A percentile compares a stretch with the other conserved stretches of the same genome.
These are phyloP conservation scores for Neosilurus hyrtlii DNA, from an alignment of 2,797 vertebrate species.

Conservation along the genomic window DNA sequence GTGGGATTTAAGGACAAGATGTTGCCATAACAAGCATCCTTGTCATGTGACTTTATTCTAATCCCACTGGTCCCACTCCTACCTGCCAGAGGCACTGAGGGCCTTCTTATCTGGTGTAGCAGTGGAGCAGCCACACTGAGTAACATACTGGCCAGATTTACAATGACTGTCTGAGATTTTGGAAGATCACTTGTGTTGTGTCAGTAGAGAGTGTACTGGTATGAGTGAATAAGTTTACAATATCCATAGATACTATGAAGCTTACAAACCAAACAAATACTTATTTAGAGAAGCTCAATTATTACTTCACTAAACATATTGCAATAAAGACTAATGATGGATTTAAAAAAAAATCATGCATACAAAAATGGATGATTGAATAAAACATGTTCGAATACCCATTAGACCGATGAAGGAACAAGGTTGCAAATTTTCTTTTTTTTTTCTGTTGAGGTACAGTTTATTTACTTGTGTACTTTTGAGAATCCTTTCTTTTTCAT, in stretches of 20 bases:
- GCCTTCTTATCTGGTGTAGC: slow-evolving; percentile 9
- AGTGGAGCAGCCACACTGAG: slow-evolving; percentile 17
- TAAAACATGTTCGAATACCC: background rate
- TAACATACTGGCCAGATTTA: slow-evolving; percentile 3
- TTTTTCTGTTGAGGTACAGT: background rate
- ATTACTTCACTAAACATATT: background rate
- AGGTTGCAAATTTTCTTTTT: background rate
- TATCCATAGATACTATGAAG: background rate
- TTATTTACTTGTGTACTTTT: background rate
- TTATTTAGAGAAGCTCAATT: background rate
- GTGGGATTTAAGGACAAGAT: slow-evolving; percentile 33
- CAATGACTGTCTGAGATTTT: slow-evolving; percentile 1
- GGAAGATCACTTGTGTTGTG: slow-evolving; percentile 9
- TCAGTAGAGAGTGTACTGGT: slow-evolving; percentile 6
- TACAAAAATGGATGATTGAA: background rate
- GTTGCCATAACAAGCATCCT: slow-evolving; percentile 38
- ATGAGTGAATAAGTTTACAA: slow-evolving; percentile 12
- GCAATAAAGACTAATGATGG: background rate
- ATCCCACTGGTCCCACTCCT: slow-evolving; percentile 26
- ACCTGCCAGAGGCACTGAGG: slow-evolving; percentile 6
- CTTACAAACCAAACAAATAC: slow-evolving; percentile 16
- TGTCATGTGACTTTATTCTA: slow-evolving; percentile 28
- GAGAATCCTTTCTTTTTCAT: no score
- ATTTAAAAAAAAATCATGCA: no score
- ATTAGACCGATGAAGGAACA: no score